phyloP scores from a whole-genome alignment of 2,888 invertebrate genomes.

The Fragum fragum region DNA sequence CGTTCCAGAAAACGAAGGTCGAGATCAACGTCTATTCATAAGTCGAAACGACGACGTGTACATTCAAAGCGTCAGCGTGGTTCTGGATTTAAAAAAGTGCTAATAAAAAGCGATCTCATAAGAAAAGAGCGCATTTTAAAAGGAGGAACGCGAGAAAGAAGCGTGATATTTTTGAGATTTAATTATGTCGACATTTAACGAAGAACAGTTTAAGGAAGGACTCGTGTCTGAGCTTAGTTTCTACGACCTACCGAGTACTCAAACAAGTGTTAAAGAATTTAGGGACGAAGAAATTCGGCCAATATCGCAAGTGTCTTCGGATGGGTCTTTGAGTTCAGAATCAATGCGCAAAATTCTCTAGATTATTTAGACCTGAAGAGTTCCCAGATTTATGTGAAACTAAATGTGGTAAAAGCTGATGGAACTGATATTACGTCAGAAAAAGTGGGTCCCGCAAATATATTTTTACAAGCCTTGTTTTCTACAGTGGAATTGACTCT shows the following conservation, averaged over 20 bases:
- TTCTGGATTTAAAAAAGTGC: constrained; percentile 5
- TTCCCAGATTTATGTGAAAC: constrained; percentile 23
- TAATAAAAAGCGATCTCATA: background rate
- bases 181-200: constrained; percentile 19
- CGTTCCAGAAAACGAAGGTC: constrained; percentile 11
- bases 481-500: constrained; percentile 59
- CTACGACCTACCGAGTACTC: constrained; percentile 32
- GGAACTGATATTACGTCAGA: constrained; percentile 30
- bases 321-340: constrained; percentile 33
- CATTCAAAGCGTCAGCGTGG: constrained; percentile 3
- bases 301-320: constrained; percentile 24
- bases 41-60: constrained; percentile 8
- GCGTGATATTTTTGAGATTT: constrained; percentile 35
- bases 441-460: constrained; percentile 60
- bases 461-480: constrained; percentile 64
- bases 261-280: constrained; percentile 15
- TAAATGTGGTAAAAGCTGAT: constrained; percentile 5
- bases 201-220: constrained; percentile 26
- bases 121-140: constrained; percentile 13
- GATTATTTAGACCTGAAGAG: constrained; percentile 30
- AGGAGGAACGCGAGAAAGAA: background rate
- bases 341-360: constrained; percentile 28
- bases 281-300: constrained; percentile 24
- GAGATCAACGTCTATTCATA: background rate
- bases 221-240: constrained; percentile 18